These are phyloP conservation scores for Calonectris borealis DNA, from an alignment of 2,113 vertebrate species.

Conservation along the genomic window DNA sequence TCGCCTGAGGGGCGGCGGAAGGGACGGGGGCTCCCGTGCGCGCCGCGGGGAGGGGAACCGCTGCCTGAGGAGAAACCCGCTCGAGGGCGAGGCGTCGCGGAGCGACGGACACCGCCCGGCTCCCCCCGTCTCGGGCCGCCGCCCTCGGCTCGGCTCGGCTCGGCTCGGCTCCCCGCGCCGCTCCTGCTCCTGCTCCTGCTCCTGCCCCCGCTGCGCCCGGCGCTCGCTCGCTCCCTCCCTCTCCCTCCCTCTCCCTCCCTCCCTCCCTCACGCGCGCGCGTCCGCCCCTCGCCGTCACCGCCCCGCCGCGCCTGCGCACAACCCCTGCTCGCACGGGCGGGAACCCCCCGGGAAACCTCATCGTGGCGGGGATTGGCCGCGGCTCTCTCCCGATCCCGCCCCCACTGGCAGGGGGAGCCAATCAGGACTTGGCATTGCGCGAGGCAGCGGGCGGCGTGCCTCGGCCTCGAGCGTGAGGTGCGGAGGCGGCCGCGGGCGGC, in stretches of 20 bases:
- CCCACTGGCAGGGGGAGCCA: fast-evolving
- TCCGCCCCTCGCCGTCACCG: neutral
- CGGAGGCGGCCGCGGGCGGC: fast-evolving
- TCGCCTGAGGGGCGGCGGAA: neutral
- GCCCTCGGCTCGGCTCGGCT: no score
- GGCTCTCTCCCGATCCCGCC: neutral
- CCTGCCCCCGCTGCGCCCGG: neutral
- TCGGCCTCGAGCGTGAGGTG: neutral
- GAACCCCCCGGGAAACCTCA: neutral
- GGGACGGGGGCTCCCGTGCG: neutral
- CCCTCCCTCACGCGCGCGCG: neutral
- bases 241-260: no score
- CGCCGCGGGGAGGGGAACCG: neutral
- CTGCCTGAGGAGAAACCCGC: neutral
- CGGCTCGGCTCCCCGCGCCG: no score
- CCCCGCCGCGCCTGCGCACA: neutral
- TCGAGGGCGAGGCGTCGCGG: neutral
- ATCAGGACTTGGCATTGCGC: neutral
- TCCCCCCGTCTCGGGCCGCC: no score
- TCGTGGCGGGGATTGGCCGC: neutral
- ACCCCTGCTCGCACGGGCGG: fast-evolving
- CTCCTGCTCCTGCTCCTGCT: neutral
- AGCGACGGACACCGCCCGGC: neutral
- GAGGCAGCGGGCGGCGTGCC: neutral
- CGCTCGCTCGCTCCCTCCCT: neutral